A percentile compares a stretch with the other conserved stretches of the same genome.
These are phyloP conservation scores for Empis stercorea DNA, from an alignment of 2,888 invertebrate genomes.

Conservation along the genomic window DNA sequence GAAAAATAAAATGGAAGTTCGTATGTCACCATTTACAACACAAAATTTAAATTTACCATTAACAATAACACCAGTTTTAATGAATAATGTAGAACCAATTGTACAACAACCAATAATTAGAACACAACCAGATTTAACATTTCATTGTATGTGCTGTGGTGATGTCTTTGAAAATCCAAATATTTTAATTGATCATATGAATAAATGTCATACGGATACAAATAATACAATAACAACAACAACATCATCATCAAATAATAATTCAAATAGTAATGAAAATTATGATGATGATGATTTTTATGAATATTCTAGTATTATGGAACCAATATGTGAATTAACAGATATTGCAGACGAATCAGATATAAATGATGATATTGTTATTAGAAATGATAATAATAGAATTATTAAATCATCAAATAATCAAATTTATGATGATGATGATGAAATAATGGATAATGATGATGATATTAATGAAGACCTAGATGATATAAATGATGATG, in stretches of 20 bases:
- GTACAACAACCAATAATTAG: constrained; percentile 14
- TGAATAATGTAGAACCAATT: constrained; percentile 15
- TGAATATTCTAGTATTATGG: constrained; percentile 30
- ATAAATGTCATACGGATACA: constrained; percentile 25
- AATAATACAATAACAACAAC: background rate
- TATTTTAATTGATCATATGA: constrained; percentile 31
- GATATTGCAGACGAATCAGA: constrained; percentile 11
- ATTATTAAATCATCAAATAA: too few species aligned
- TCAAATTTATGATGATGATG: constrained; percentile 14
- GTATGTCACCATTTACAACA: background rate
- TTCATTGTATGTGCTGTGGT: constrained; percentile 34
- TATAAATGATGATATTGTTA: constrained; percentile 11
- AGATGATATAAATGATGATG: constrained; percentile 18
- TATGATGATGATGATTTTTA: constrained; percentile 8
- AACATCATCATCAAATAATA: constrained; percentile 2
- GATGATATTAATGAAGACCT: constrained; percentile 4
- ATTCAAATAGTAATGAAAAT: constrained; percentile 6
- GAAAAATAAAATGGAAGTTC: too few species aligned
- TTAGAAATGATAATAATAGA: background rate
- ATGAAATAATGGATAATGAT: constrained; percentile 16
- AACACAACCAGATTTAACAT: constrained; percentile 31
- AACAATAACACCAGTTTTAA: constrained; percentile 30
- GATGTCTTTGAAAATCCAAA: constrained; percentile 31
- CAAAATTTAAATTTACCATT: constrained; percentile 21
- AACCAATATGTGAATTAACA: constrained; percentile 30